Evolutionary conservation across 2,888 invertebrate genomes (phyloP), one percentile per base, ranked within the genome.

Genomic region (Chirona hameri): DNA sequence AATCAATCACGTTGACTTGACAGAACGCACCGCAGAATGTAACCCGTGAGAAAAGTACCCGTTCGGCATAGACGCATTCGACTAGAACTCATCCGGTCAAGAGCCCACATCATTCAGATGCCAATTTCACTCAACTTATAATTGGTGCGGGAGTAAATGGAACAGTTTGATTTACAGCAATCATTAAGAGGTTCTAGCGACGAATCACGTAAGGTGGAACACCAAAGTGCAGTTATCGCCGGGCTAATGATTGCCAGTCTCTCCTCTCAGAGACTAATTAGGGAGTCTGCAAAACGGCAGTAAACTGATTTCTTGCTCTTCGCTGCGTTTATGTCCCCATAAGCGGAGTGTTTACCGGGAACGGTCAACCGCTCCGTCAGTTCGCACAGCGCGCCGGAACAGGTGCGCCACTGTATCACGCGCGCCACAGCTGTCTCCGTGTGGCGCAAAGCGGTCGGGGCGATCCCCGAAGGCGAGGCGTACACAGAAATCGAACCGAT

Each of bases 91-190:
- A 4, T 52, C 24, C 60, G 24, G 7, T 27, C 27, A 27, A 27
- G n/a, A n/a, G 65, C 27, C n/a, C n/a, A 24, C 72, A 18, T 72
- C 31, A 72, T 72, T 72, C 72, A 72, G 31, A 72, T 72, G 72
- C 72, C 72, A 72, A 72, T 72, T 72, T 72, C 27, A 21, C 72
- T 27, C 29, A 72, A 31, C 29, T 72, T 31, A 31, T 72, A 72
- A 72, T 72, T 72, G 72, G 72, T 14, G 14, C 31, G 31, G 31
- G 18, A 31, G 5, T 27, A 72, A 72, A 72, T 31, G 72, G 27
- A 72, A 72, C 72, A 14, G 31, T 46, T 72, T 76, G 76, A 76
- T 76, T 76, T 76, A 76, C 76, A 24, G 24, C 76, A 24, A 39
- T 76, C 76, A 76, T 39, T 46, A 76, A 39, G 24, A 3, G 39